Base-by-base conservation (phyloP, 2,113 vertebrate genomes). In the Aspiorhynchus laticeps region DNA sequence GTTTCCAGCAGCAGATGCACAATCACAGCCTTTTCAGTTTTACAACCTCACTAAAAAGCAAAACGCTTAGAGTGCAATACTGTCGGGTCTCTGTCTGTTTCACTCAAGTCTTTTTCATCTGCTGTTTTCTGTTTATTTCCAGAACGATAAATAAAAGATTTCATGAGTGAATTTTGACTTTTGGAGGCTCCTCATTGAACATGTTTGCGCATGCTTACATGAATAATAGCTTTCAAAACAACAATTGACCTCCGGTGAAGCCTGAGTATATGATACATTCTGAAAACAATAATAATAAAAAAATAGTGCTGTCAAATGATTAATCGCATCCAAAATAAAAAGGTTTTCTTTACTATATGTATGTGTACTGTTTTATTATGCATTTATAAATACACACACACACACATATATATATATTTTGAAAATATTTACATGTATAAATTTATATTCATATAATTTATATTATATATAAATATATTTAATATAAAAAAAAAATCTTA, bases 21-120 rank as follows among this genome's bases (percentile, higher is more conserved):
- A 92, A 92, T 89, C 85, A 43, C 53, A 80, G 43, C 83, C 83
- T 84, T 93, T 88, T 92, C 56, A 78, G 86, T 74, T 83, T 61
- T 38, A n/a, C 53, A 74, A 24, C 41, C 41, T n/a, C 26, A 17
- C 28, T 4, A 46, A 38, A 85, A 86, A 80, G 65, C 77, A 88
- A 82, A 87, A 92, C 4, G 83, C 90, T 92, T 88, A 91, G 87
- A 90, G 91, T 83, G 73, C 41, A 76, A 76, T 63, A 7, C 73
- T 38, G 28, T 24, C 69, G 1, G 9, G 36, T 12, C n/a, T 83
- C 51, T 26, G 24, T 33, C 75, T 51, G 38, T 59, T 41, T 56
- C 1, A 73, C 33, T 63, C 43, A 46, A 19, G 28, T 65, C 28
- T 83, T 33, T 84, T 56, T 31, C 11, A 56, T 76, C 15, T 19